Conservation (phyloP, 2,888 invertebrate genomes). For the Silvanus unidentatus region DNA sequence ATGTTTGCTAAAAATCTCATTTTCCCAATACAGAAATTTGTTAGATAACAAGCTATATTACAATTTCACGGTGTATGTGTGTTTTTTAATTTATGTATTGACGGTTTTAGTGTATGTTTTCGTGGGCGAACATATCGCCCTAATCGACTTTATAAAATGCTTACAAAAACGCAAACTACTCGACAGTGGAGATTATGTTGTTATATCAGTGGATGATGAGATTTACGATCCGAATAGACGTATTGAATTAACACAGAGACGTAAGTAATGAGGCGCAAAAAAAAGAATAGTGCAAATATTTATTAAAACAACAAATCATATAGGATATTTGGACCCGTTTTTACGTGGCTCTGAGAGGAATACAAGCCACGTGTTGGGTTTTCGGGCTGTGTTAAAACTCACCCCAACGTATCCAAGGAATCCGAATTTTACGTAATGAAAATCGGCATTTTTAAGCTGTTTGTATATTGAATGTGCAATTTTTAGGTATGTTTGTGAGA, state of each 20-base stretch:
- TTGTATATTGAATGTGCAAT: too few relatives aligned
- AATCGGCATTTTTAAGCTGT: slow-evolving; percentile 23
- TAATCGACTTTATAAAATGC: slow-evolving; percentile 77
- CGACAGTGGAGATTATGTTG: slow-evolving; percentile 74
- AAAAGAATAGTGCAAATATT: not conserved
- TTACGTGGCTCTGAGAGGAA: slow-evolving; percentile 49
- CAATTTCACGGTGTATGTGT: too few relatives aligned
- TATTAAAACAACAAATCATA: slow-evolving; percentile 13
- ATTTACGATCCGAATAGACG: slow-evolving; percentile 66
- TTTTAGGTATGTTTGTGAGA: slow-evolving; percentile 60
- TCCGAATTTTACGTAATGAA: slow-evolving; percentile 63
- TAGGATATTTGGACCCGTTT: slow-evolving; percentile 68
- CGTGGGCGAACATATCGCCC: slow-evolving; percentile 79
- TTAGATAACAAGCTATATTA: too few relatives aligned
- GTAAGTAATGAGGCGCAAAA: slow-evolving; percentile 42
- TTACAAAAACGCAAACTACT: slow-evolving; percentile 70
- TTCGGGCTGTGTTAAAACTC: slow-evolving; percentile 72
- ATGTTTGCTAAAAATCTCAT: too few relatives aligned
- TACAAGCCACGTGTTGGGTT: slow-evolving; percentile 61
- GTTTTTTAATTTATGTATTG: too few relatives aligned
- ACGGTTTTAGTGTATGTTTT: slow-evolving; percentile 74
- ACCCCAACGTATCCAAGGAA: slow-evolving; percentile 72
- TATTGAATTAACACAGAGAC: slow-evolving; percentile 51
- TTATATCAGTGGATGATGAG: slow-evolving; percentile 84
- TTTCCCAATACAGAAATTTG: too few relatives aligned